Percentiles rank a stretch among this genome's conserved stretches.
Evolutionary conservation across 2,888 invertebrate species (phyloP).

Genomic region (Cosmia trapezina): DNA sequence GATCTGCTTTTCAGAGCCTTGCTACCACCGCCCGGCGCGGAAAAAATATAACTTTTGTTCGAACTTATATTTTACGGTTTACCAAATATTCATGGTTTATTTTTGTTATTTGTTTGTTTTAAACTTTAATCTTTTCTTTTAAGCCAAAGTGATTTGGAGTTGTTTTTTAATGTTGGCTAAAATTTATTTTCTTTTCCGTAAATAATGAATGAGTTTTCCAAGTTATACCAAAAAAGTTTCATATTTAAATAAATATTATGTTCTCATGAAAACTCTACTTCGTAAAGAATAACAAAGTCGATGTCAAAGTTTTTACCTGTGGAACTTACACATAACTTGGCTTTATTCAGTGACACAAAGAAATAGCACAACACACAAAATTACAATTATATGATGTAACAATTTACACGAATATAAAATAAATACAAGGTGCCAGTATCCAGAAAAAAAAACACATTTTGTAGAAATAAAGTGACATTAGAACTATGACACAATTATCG

Average conservation of each 20-base stretch:
- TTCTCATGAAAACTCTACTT: not conserved
- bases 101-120: not conserved
- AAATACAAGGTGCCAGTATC: too few species aligned
- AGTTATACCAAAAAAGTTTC: not conserved
- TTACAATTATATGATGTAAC: too few species aligned
- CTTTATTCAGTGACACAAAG: not conserved
- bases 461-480: too few species aligned
- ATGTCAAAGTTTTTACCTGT: too few species aligned
- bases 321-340: too few species aligned
- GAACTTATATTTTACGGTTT: conserved; percentile 6
- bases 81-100: conserved; percentile 23
- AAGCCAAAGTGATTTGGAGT: not conserved
- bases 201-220: not conserved
- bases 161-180: conserved; percentile 1
- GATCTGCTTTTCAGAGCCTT: conserved; percentile 6
- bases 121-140: not conserved
- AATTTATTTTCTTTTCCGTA: not conserved
- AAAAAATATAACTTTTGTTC: not conserved
- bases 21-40: not conserved
- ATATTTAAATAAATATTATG: too few species aligned
- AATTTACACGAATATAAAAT: too few species aligned
- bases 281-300: not conserved
- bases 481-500: not conserved
- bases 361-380: not conserved
- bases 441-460: too few species aligned